A percentile compares a stretch with the other conserved stretches of the same genome.
phyloP scores from a whole-genome alignment of 2,888 invertebrate species.

The Asteroscopus sphinx region DNA sequence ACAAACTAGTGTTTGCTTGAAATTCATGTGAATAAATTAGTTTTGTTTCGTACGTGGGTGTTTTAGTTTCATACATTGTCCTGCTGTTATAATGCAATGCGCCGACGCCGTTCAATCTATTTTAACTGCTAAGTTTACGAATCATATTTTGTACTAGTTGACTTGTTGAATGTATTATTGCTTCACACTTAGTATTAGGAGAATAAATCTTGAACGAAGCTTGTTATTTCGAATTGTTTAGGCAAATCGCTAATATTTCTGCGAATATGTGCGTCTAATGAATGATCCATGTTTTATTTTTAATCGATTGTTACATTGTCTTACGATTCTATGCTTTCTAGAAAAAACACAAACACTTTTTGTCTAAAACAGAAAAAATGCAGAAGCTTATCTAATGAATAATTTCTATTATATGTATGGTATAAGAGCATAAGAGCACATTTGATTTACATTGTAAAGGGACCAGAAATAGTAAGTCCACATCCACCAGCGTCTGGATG shows the following conservation, averaged over 20 bases:
- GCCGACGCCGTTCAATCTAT: constrained; percentile 40
- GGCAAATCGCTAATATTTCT: constrained; percentile 4
- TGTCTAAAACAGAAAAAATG: too few species aligned
- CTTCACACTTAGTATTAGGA: constrained; percentile 18
- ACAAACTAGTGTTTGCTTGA: neutral
- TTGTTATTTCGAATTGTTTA: constrained; percentile 5
- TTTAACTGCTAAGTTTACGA: constrained; percentile 25
- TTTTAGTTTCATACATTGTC: constrained; percentile 36
- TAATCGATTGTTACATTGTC: neutral
- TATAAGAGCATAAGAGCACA: too few species aligned
- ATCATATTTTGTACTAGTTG: constrained; percentile 38
- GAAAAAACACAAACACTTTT: too few species aligned
- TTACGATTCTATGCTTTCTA: neutral
- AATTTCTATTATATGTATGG: too few species aligned
- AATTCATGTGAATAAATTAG: constrained; percentile 15
- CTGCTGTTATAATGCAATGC: constrained; percentile 33
- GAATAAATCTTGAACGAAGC: constrained; percentile 22
- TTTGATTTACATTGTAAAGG: too few species aligned
- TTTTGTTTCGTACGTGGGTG: constrained; percentile 39
- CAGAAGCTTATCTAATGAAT: too few species aligned
- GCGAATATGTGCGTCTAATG: neutral
- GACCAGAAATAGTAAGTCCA: too few species aligned
- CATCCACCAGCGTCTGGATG: too few species aligned
- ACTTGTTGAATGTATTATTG: constrained; percentile 24
- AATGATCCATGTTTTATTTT: constrained; percentile 3